Evolutionary conservation across 2,113 vertebrate species (phyloP), one percentile per base, ranked within the genome.

Genomic region (Serilophus lunatus): DNA sequence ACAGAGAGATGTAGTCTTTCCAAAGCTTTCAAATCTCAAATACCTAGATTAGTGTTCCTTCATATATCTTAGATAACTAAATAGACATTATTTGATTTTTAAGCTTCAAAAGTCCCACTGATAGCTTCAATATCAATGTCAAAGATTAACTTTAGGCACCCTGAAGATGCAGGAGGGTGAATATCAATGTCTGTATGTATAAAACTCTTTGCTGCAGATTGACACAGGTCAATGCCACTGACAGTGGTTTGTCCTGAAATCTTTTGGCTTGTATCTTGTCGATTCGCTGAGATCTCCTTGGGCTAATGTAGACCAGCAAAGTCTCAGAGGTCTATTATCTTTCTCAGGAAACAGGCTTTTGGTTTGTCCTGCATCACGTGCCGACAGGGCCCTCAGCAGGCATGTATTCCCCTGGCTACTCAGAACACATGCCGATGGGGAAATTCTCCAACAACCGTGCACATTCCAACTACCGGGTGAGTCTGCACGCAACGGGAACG

Each of bases 281-380:
- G 54, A 57, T 78, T 89, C 66, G 28, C 79, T 35, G 72, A 51
- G 59, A 88, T 36, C 63, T 54, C 51, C 50, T 50, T 44, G 40
- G 59, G 53, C 60, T 38, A 11, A 40, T 1, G 45, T 74, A 59
- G 42, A 19, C 20, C 59, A 31, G 45, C 54, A 22, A 56, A 64
- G 61, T 3, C 78, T 96, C 71, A 88, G 24, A 8, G 26, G 63
- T 44, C 23, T 13, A 3, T 93, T 84, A 18, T 92, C 49, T 86
- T 70, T 61, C 51, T 44, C 97, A 99, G 99, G 99, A 99, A 97
- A 99, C 99, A 1, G 99, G 99, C 18, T 99, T 99, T 96, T 99
- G 99, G 99, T 99, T 99, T 86, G 98, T 99, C 82, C 99, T 99
- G 94, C 99, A 99, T 96, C 99, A 99, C 2, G 98, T 99, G 47